A percentile compares a stretch with the other conserved stretches of the same genome.
Conservation (phyloP, 2,113 vertebrate species). For the Meleagris gallopavo region DNA sequence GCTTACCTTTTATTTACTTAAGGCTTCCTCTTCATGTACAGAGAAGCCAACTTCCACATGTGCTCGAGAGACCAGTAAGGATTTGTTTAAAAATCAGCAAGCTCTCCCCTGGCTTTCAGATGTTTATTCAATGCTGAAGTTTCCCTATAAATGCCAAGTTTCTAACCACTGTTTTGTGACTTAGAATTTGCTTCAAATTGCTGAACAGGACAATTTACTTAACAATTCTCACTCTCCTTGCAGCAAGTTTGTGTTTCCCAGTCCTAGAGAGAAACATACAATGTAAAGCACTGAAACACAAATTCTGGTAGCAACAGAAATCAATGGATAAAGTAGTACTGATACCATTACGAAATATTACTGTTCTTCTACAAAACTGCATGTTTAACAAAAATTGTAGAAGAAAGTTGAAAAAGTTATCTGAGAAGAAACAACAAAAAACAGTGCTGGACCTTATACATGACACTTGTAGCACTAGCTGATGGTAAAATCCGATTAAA, state of each 20-base stretch:
- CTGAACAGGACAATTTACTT: background rate
- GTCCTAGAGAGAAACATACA: background rate
- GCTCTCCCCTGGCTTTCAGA: background rate
- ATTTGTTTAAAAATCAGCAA: background rate
- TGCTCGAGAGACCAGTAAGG: background rate
- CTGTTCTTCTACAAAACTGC: background rate
- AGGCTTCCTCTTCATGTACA: background rate
- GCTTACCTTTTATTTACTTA: slow-evolving; percentile 5
- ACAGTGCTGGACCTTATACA: background rate
- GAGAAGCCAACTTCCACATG: background rate
- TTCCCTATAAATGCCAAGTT: background rate
- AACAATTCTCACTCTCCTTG: background rate
- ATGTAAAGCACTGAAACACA: background rate
- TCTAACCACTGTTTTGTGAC: background rate
- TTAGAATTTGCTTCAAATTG: background rate
- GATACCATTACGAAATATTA: background rate
- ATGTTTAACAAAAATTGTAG: background rate
- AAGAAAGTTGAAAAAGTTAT: background rate
- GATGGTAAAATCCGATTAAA: background rate
- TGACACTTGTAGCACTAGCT: background rate
- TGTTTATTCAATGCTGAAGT: background rate
- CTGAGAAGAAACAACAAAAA: background rate
- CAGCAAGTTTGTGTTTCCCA: background rate
- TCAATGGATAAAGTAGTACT: background rate
- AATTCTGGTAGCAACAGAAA: background rate